Evolutionary conservation across 2,797 vertebrate species (phyloP).

Genomic region (Garrulus glandarius): DNA sequence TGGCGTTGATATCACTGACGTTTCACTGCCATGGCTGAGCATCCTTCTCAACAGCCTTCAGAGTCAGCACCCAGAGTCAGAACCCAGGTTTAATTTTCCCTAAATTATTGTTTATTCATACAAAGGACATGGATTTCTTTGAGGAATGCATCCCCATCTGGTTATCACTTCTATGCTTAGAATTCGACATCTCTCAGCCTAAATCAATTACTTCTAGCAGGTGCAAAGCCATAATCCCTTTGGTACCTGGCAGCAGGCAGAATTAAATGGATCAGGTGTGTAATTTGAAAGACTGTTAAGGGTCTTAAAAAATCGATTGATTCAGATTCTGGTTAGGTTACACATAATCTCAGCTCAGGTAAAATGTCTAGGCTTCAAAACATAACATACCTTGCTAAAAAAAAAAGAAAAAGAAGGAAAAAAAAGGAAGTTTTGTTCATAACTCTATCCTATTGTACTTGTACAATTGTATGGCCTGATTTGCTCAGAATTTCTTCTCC

Average conservation of each 20-base stretch:
- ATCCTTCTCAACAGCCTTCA: background rate
- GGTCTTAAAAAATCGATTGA: conserved; percentile 47
- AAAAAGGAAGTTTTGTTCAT: background rate
- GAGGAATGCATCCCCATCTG: background rate
- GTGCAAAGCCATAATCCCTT: background rate
- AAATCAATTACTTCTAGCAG: background rate
- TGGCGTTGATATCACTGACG: rapidly evolving
- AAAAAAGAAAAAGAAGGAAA: background rate
- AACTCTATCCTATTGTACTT: background rate
- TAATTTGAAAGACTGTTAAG: background rate
- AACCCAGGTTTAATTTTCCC: background rate
- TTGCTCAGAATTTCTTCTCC: background rate
- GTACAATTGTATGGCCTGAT: background rate
- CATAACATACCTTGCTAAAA: rapidly evolving
- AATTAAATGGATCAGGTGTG: background rate
- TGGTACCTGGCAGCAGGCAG: background rate
- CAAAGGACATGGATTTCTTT: background rate
- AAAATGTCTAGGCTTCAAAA: background rate
- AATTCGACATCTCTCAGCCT: background rate
- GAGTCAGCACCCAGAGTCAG: background rate
- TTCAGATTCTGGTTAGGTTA: conserved; percentile 24
- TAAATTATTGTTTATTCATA: background rate
- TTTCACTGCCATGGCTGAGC: background rate
- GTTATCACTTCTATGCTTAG: background rate
- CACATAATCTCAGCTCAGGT: conserved; percentile 5